Conservation (phyloP, 2,888 invertebrate genomes). For the Pogonocherus hispidulus region DNA sequence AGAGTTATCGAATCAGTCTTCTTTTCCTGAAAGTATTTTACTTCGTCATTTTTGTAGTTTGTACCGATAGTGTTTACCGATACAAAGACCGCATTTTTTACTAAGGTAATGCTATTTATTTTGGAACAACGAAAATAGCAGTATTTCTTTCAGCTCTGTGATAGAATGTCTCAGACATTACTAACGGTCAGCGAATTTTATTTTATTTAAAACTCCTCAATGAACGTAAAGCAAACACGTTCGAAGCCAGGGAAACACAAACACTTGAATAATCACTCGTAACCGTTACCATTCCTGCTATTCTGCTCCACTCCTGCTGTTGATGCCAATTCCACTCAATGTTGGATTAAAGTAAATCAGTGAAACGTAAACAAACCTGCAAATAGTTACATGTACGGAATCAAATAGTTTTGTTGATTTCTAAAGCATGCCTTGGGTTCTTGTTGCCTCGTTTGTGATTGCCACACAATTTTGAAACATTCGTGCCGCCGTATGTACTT, state of each 20-base stretch:
- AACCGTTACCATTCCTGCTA: slow-evolving; percentile 25
- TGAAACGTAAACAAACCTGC: slow-evolving; percentile 42
- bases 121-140: background rate
- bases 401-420: slow-evolving; percentile 27
- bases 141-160: background rate
- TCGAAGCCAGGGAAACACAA: slow-evolving; percentile 45
- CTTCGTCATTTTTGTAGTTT: background rate
- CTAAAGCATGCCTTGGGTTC: slow-evolving; percentile 15
- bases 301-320: slow-evolving; percentile 18
- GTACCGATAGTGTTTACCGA: background rate
- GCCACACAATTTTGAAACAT: background rate
- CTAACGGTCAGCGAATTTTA: slow-evolving; percentile 16
- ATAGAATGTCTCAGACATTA: slow-evolving; percentile 17
- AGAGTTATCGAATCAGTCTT: no score
- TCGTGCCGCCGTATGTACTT: slow-evolving; percentile 21
- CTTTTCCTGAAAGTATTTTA: no score
- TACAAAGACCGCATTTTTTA: background rate
- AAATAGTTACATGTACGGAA: slow-evolving; percentile 39
- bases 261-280: slow-evolving; percentile 45
- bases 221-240: slow-evolving; percentile 47
- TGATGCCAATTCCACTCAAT: slow-evolving; percentile 26
- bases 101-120: background rate
- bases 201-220: slow-evolving; percentile 41
- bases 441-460: slow-evolving; percentile 20
- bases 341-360: slow-evolving; percentile 44